Conservation (phyloP, 2,888 invertebrate genomes). For the Cryptus viduatorius region DNA sequence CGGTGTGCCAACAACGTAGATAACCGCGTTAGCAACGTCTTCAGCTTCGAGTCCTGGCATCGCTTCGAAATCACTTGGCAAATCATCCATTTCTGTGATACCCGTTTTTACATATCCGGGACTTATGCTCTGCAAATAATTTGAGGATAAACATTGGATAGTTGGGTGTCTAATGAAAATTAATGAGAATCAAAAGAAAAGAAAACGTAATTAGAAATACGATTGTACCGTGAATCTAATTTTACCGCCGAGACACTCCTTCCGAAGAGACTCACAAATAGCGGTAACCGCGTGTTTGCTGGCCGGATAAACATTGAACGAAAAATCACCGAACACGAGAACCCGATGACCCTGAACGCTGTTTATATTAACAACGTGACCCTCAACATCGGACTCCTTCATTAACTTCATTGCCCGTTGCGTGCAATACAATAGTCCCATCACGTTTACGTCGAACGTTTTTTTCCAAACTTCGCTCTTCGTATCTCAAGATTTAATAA, state of each 20-base stretch:
- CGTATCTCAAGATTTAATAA: slow-evolving; percentile 66
- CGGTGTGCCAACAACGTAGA: slow-evolving; percentile 82
- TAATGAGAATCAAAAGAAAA: neutral
- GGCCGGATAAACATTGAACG: slow-evolving; percentile 86
- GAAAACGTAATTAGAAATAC: slow-evolving; percentile 22
- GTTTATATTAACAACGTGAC: slow-evolving; percentile 76
- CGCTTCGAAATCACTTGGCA: neutral
- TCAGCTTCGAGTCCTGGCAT: slow-evolving; percentile 76
- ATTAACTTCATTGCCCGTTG: slow-evolving; percentile 75
- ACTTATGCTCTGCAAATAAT: slow-evolving; percentile 87
- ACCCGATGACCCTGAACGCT: slow-evolving; percentile 85
- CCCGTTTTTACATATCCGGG: slow-evolving; percentile 88
- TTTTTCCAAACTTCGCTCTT: slow-evolving; percentile 67
- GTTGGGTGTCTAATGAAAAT: slow-evolving; percentile 17
- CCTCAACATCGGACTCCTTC: slow-evolving; percentile 74
- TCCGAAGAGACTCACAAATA: slow-evolving; percentile 86
- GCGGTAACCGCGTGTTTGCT: slow-evolving; percentile 87
- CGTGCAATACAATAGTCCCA: slow-evolving; percentile 77
- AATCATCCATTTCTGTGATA: slow-evolving; percentile 79
- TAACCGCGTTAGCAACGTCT: slow-evolving; percentile 84
- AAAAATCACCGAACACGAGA: slow-evolving; percentile 80
- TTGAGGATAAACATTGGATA: neutral
- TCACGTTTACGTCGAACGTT: slow-evolving; percentile 75
- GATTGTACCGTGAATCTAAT: slow-evolving; percentile 73
- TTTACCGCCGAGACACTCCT: slow-evolving; percentile 85